phyloP scores from a whole-genome alignment of 2,797 vertebrate genomes.

The Mus minutoides region DNA sequence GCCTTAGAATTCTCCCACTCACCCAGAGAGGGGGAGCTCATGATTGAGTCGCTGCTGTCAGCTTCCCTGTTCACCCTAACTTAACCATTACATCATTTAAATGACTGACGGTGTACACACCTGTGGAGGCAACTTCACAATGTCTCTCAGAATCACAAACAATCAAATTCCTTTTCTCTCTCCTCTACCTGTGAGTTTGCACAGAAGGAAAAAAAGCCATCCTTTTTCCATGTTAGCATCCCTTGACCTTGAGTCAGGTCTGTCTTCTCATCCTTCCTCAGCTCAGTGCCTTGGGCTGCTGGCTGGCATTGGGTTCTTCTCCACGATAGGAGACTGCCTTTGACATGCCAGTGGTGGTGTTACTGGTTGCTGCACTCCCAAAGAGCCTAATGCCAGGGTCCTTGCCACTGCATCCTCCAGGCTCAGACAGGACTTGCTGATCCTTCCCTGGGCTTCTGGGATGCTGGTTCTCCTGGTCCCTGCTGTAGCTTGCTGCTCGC shows the following conservation, averaged over 20 bases:
- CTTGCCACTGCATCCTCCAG: constrained; percentile 87
- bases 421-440: not conserved
- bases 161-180: not conserved
- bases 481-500: not conserved
- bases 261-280: not conserved
- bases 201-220: not conserved
- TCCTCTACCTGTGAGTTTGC: not conserved
- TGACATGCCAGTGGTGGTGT: not conserved
- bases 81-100: too few relatives aligned
- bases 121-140: too few relatives aligned
- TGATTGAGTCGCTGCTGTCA: too few relatives aligned
- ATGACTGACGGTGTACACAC: too few relatives aligned
- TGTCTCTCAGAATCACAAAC: too few relatives aligned
- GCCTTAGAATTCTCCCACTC: too few relatives aligned
- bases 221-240: not conserved
- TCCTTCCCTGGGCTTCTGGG: not conserved
- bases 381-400: constrained; percentile 93
- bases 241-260: not conserved
- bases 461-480: not conserved
- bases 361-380: constrained; percentile 88
- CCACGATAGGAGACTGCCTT: constrained; percentile 79
- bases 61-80: too few relatives aligned
- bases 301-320: constrained; percentile 94
- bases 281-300: constrained; percentile 92
- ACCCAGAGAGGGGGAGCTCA: too few relatives aligned